Evolutionary conservation across 2,113 vertebrate genomes (phyloP), one percentile per base, ranked within the genome.

Genomic region (Cavia porcellus): DNA sequence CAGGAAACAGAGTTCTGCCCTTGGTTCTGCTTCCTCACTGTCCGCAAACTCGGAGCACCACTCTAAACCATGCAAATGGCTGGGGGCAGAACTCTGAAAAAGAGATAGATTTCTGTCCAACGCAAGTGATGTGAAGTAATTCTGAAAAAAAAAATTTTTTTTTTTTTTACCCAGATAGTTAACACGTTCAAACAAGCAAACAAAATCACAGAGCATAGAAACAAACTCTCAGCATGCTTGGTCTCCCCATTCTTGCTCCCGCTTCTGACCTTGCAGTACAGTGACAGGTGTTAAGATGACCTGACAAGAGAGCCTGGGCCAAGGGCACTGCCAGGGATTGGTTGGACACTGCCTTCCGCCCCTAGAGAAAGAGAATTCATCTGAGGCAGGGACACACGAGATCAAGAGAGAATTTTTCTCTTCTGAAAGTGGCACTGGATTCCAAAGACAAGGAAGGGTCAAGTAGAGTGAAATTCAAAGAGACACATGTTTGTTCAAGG

Each of bases 401-500:
- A 79, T 28, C 32, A 35, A 61, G 81, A 90, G 80, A 72, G 19
- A 10, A 28, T 47, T 87, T 95, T 59, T 74, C 66, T 86, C 59
- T 42, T 82, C 57, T 92, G 72, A 70, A 47, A 55, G 61, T 57
- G 61, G 61, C 61, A 24, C 59, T 77, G 35, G 55, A 30, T 85
- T 95, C 61, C 79, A 70, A 74, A 68, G 68, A n/a, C 52, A 68
- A 14, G 13, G 55, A 87, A 84, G 24, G 66, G 38, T 22, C 59
- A 50, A 89, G 25, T 32, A 64, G 42, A 14, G 28, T 55, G 72
- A 86, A 38, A 42, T 55, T 32, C 83, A 85, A 89, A 12, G 72
- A 95, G 83, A 50, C 50, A 38, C 24, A 64, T 83, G n/a, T 87
- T 59, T 79, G 77, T 62, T 97, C 32, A 72, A 35, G 42, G n/a